Evolutionary conservation across 2,113 vertebrate species (phyloP), one percentile per base, ranked within the genome.

Genomic region (Copsychus sechellarum): DNA sequence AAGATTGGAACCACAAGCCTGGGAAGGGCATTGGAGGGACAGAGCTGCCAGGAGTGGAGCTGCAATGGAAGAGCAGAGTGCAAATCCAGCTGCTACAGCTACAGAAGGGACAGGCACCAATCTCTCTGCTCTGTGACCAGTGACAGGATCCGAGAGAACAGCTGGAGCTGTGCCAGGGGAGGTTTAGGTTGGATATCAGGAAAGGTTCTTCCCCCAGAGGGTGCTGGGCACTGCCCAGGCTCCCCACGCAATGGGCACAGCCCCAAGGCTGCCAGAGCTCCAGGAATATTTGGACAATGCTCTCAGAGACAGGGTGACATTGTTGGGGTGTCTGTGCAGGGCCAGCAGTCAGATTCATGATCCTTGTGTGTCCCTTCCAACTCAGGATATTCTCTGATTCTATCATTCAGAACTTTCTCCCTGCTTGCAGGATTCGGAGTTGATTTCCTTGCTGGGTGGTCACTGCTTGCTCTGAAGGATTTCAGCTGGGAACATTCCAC

Each of bases 211-310:
- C 14, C 8, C 45, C 34, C 31, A 61, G 70, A 47, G 40, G 40
- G 14, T 69, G 40, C 2, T 12, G 29, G 29, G 62, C 54, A 34
- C 40, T 69, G 87, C 14, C 4, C 53, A 81, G 53, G 69, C 29
- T 81, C 61, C 38, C 38, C 70, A 82, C 34, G 62, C 40, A 54
- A 45, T 36, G 54, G 24, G 0, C 54, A 31, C 11, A 0, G 70
- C 54, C 29, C 86, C 1, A 0, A 61, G 1, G 17, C 45, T 74
- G 38, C 20, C 78, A 74, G 53, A 74, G 28, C 38, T 76, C 25
- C 11, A 48, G 70, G 29, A 76, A 12, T 0, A 2, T 8, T 76
- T 54, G 70, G 70, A 47, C 24, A 47, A 1, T 0, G 0, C 58
- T 13, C 6, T 2, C 17, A 72, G 57, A 47, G 6, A 4, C 20